Conservation (phyloP, 1,140 invertebrate genomes). For the Aricia agestis region DNA sequence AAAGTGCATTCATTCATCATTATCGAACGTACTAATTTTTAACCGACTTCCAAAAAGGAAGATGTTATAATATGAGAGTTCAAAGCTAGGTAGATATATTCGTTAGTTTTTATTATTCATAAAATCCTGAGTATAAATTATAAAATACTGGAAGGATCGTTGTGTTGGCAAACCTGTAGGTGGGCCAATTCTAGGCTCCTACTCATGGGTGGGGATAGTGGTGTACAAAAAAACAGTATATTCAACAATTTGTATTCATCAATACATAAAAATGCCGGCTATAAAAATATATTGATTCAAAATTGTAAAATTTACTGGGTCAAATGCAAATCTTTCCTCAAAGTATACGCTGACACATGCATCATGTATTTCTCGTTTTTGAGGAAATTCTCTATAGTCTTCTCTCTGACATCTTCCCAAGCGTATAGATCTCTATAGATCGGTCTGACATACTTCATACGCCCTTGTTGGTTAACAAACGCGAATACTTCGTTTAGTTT, state of each 20-base stretch:
- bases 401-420: slow-evolving; percentile 83
- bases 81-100: too few species aligned
- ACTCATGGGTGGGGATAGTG: neutral
- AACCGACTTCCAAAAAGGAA: too few species aligned
- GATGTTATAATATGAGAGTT: too few species aligned
- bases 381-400: slow-evolving; percentile 85
- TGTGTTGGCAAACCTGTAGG: too few species aligned
- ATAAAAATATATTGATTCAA: slow-evolving; percentile 21
- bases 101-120: too few species aligned
- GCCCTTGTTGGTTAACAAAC: slow-evolving; percentile 89
- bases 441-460: slow-evolving; percentile 94
- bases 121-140: too few species aligned
- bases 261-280: neutral
- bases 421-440: slow-evolving; percentile 90
- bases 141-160: too few species aligned
- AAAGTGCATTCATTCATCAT: too few species aligned
- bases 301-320: slow-evolving; percentile 31
- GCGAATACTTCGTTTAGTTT: slow-evolving; percentile 81
- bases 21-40: too few species aligned
- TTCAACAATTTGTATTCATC: slow-evolving; percentile 11
- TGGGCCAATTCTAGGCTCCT: too few species aligned
- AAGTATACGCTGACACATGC: slow-evolving; percentile 83
- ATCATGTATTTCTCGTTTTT: slow-evolving; percentile 87
- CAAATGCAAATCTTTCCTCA: slow-evolving; percentile 87
- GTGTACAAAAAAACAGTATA: neutral